A percentile compares a stretch with the other conserved stretches of the same genome.
Conservation (phyloP, 2,888 invertebrate genomes). For the Pristionchus mayeri region DNA sequence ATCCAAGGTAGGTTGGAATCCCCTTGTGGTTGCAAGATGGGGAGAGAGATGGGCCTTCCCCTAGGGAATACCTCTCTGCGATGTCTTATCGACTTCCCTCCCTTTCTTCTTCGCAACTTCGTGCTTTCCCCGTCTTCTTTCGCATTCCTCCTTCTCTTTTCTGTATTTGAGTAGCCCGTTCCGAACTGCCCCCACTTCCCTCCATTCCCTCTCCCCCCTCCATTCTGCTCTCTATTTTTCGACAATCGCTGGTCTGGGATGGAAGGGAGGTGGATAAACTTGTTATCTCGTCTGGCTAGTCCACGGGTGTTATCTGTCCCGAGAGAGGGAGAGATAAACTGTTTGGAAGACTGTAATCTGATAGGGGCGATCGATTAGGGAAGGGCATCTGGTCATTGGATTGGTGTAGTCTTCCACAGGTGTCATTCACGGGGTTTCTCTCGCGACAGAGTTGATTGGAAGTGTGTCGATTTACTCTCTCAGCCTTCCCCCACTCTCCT, state of each 20-base stretch:
- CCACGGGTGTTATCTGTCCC: not conserved
- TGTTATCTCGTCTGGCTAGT: not conserved
- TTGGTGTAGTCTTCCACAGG: not conserved
- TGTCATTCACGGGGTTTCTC: not conserved
- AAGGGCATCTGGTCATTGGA: not conserved
- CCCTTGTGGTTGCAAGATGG: not conserved
- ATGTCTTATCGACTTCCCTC: constrained; percentile 33
- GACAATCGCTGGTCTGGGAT: not conserved
- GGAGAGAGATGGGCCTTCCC: not conserved
- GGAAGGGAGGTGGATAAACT: not conserved
- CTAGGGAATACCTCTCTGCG: constrained; percentile 5
- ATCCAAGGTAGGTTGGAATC: not conserved
- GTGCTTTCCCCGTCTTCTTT: not conserved
- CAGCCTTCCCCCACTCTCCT: not conserved
- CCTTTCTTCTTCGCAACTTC: not conserved
- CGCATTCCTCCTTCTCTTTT: not conserved
- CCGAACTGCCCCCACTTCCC: not conserved
- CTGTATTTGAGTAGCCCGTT: not conserved
- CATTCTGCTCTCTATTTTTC: not conserved
- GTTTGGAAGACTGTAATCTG: not conserved
- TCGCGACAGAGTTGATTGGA: not conserved
- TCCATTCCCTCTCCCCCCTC: not conserved
- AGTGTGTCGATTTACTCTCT: constrained; percentile 4
- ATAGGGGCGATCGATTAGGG: not conserved
- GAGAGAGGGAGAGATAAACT: not conserved